Evolutionary conservation across 2,797 vertebrate genomes (phyloP).

Genomic region (Bryconaethiops microstoma): DNA sequence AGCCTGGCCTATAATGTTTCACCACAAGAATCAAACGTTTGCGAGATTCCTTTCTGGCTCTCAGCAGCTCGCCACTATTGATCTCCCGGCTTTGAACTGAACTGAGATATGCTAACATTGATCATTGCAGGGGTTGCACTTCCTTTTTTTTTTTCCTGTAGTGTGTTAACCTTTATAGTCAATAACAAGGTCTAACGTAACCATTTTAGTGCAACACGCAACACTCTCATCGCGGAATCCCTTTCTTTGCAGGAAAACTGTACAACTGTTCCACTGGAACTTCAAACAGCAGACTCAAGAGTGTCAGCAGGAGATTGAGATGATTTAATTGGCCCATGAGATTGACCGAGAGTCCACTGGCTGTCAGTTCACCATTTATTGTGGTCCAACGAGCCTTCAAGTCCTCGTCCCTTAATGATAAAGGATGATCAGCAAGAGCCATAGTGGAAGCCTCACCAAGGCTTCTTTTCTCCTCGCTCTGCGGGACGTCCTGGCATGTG

Average conservation of each 20-base stretch:
- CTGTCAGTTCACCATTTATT: conserved; percentile 40
- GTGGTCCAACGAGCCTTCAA: conserved; percentile 46
- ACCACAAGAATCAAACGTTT: conserved; percentile 16
- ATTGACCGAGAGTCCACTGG: conserved; percentile 40
- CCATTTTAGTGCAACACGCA: background rate
- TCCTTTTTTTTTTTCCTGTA: conserved; percentile 5
- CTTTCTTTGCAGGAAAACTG: background rate
- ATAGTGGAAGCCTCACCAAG: conserved; percentile 15
- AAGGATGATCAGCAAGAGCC: conserved; percentile 27
- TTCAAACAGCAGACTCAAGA: conserved; percentile 23
- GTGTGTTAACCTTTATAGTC: background rate
- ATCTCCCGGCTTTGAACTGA: conserved; percentile 2
- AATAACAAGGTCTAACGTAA: background rate
- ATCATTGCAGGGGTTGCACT: conserved; percentile 4
- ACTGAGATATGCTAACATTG: conserved; percentile 8
- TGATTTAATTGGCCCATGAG: conserved; percentile 44
- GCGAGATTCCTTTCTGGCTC: conserved; percentile 8
- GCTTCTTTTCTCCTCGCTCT: conserved; percentile 6
- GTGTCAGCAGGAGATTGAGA: conserved; percentile 33
- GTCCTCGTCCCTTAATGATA: conserved; percentile 15
- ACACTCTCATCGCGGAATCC: conserved; percentile 14
- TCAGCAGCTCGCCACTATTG: conserved; percentile 12
- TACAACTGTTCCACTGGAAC: conserved; percentile 14
- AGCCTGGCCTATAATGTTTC: conserved; percentile 4
- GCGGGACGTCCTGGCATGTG: background rate